Base-by-base conservation (phyloP, 2,888 invertebrate genomes). In the Branchipolynoe longqiensis region DNA sequence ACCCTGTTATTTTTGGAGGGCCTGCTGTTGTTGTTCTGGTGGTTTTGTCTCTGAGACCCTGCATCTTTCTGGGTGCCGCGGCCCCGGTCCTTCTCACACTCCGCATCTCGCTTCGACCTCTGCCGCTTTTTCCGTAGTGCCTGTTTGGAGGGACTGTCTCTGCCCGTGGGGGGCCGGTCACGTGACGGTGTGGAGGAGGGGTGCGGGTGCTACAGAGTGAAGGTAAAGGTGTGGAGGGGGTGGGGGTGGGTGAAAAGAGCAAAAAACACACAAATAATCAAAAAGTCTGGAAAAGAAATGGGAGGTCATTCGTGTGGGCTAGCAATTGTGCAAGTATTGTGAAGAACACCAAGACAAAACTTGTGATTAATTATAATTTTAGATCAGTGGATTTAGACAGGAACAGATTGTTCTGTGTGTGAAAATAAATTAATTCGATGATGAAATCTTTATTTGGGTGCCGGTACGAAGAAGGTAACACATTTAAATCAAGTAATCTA, bases 1-100 rank as follows among this genome's bases (percentile, higher is more conserved):
- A 78, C 78, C 31, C 78, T 78, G 78, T 78, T 78, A 78, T 78
- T 78, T 78, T 78, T 78, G 78, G 78, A 41, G 18, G 41, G 78
- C 78, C 48, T 78, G n/a, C n/a, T n/a, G 73, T 73, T 38, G 48
- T 78, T 54, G 41, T 78, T 25, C 1, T 78, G 78, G 33, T 36
- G 28, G 73, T 73, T 38, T 25, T 48, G 31, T 41, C 78, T n/a
- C 48, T 78, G 78, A 1, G 78, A 54, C 22, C 78, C 54, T 18
- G 73, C 33, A 14, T 40, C 73, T 31, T 48, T 22, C 28, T 78
- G 48, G 22, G 69, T 33, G 38, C 69, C 38, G 12, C 36, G 38
- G 48, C 14, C 41, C 1, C 48, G 41, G 78, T 78, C 78, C 69
- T 69, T 69, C 36, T 69, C 69, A 18, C 8, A 48, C 31, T 62